These are phyloP conservation scores for Myiothlypis chrysogaster DNA, from an alignment of 2,797 vertebrate genomes.

Conservation along the genomic window DNA sequence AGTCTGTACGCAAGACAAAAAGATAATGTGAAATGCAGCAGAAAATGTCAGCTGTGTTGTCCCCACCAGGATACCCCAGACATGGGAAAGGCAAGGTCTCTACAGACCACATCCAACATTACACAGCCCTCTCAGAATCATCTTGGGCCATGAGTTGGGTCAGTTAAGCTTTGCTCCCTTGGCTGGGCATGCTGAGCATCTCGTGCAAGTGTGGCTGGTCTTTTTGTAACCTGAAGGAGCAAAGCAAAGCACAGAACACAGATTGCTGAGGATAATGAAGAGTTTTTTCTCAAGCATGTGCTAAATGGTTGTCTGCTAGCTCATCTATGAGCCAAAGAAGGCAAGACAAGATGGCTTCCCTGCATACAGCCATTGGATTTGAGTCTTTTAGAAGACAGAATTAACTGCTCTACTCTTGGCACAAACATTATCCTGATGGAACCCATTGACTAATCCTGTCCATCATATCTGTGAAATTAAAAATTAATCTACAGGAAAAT, in stretches of 20 bases:
- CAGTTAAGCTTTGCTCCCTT: accelerated
- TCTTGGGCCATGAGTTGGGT: neutral
- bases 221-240: neutral
- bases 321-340: neutral
- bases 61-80: neutral
- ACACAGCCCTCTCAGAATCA: neutral
- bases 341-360: neutral
- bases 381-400: neutral
- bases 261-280: accelerated
- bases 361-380: neutral
- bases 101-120: neutral
- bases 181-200: neutral
- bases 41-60: accelerated
- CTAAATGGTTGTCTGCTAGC: neutral
- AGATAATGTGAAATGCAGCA: neutral
- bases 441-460: neutral
- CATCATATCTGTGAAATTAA: neutral
- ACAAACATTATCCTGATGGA: neutral
- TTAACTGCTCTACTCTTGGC: neutral
- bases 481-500: constrained; percentile 25
- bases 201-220: accelerated
- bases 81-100: neutral
- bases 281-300: neutral
- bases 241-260: neutral
- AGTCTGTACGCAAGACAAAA: neutral